Percentiles rank a stretch among this genome's conserved stretches.
Evolutionary conservation across 2,888 invertebrate species (phyloP).

Genomic region (Leptogaster cylindrica): DNA sequence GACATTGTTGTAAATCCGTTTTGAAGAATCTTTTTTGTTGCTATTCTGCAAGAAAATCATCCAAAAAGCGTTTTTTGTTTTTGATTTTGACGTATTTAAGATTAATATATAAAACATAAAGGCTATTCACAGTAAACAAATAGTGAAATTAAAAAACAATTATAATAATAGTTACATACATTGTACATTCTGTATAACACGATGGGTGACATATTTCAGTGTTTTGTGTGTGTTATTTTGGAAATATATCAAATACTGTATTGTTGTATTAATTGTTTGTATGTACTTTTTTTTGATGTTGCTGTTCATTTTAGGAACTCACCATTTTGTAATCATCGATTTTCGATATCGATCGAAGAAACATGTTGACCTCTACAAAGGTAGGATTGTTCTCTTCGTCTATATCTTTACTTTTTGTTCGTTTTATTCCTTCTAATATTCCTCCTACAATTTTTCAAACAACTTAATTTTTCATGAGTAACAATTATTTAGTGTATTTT

Average conservation of each 20-base stretch:
- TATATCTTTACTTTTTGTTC: too few species aligned
- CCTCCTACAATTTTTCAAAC: too few species aligned
- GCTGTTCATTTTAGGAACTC: constrained; percentile 66
- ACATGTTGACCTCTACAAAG: constrained; percentile 91
- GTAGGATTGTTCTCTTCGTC: constrained; percentile 85
- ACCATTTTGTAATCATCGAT: constrained; percentile 99
- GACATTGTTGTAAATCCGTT: too few species aligned
- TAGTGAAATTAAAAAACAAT: neutral
- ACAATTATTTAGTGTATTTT: too few species aligned
- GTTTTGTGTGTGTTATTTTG: constrained; percentile 3
- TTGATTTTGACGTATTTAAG: too few species aligned
- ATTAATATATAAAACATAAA: constrained; percentile 16
- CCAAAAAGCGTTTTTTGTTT: neutral
- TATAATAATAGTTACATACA: neutral
- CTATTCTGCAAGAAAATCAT: neutral
- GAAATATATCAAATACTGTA: neutral
- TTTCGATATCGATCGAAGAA: constrained; percentile 97
- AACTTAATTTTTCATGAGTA: too few species aligned
- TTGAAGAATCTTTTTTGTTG: neutral
- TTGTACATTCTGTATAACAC: neutral
- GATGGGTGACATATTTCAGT: constrained; percentile 5
- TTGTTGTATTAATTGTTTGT: constrained; percentile 13
- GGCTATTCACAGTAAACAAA: constrained; percentile 24
- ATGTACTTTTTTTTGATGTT: constrained; percentile 42
- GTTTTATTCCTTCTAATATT: too few species aligned